Evolutionary conservation across 2,888 invertebrate species (phyloP).

Genomic region (Meiosimyza decipiens): DNA sequence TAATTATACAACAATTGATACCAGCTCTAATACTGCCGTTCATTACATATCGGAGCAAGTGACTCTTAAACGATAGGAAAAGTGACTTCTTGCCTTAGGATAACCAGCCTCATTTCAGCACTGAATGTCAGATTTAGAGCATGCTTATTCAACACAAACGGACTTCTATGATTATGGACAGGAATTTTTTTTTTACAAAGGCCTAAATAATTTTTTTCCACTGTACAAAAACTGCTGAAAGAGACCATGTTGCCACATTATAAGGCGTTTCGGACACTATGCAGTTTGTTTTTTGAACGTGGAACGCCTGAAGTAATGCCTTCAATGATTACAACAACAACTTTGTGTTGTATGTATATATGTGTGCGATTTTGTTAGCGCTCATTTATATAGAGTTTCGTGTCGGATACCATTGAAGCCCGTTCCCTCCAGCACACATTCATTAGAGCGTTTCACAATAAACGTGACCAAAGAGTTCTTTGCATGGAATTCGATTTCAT

Average conservation of each 20-base stretch:
- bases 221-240: not conserved
- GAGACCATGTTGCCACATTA: not conserved
- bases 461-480: slow-evolving; percentile 29
- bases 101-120: no score
- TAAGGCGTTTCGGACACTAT: no score
- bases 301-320: slow-evolving; percentile 13
- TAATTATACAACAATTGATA: no score
- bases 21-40: no score
- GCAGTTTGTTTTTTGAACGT: not conserved
- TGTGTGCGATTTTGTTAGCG: slow-evolving; percentile 1
- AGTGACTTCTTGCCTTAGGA: no score
- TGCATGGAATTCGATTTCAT: slow-evolving; percentile 23
- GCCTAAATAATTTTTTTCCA: no score
- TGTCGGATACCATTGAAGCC: not conserved
- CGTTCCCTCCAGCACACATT: not conserved
- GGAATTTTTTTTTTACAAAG: no score
- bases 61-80: no score
- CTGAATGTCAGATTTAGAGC: no score
- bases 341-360: not conserved
- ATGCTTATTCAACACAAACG: no score
- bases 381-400: slow-evolving; percentile 17
- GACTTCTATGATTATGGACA: no score
- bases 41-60: no score
- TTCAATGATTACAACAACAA: not conserved
- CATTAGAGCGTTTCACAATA: slow-evolving; percentile 24